phyloP scores from a whole-genome alignment of 2,113 vertebrate genomes.

The Pelmatolapia mariae region DNA sequence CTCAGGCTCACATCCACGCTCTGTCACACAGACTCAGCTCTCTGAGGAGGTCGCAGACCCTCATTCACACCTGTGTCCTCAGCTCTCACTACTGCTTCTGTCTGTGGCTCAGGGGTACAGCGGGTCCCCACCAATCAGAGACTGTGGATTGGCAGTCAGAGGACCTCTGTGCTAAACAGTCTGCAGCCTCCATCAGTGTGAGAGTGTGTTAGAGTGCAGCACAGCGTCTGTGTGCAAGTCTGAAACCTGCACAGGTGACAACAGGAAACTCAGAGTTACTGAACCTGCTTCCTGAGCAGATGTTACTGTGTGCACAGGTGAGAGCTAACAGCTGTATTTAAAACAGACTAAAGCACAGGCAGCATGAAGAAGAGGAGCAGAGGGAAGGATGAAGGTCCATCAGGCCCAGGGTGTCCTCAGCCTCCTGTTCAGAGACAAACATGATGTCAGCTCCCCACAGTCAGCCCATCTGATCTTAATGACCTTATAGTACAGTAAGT shows the following conservation, averaged over 20 bases:
- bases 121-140: no score
- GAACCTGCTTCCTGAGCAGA: neutral
- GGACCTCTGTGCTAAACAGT: no score
- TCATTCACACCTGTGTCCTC: no score
- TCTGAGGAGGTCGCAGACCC: no score
- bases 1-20: no score
- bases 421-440: neutral
- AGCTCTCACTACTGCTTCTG: no score
- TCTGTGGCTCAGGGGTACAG: no score
- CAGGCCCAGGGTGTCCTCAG: fast-evolving
- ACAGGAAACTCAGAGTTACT: neutral
- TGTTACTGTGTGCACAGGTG: neutral
- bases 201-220: neutral
- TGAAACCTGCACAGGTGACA: neutral
- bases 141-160: no score
- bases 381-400: neutral
- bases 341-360: neutral
- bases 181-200: no score
- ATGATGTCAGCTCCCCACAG: neutral
- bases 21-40: no score
- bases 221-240: neutral
- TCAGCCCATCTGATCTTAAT: neutral
- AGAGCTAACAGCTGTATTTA: neutral
- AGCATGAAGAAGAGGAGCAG: neutral
- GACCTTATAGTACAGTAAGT: fast-evolving